phyloP scores from a whole-genome alignment of 2,797 vertebrate species.

The Anabacerthia variegaticeps region DNA sequence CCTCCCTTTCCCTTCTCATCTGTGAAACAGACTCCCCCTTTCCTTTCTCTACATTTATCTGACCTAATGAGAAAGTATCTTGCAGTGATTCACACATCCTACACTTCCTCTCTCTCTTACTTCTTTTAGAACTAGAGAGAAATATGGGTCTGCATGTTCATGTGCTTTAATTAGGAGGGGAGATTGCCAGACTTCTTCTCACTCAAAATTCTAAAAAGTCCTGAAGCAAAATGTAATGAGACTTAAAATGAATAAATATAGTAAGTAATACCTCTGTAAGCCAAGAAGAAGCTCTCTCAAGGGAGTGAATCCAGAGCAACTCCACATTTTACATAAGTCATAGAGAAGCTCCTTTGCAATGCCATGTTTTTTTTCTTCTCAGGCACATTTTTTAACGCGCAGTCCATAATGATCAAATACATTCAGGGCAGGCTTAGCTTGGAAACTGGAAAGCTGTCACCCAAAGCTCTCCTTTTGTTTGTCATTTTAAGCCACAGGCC shows the following conservation, averaged over 20 bases:
- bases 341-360: slow-evolving; percentile 20
- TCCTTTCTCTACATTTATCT: neutral
- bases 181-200: neutral
- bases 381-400: slow-evolving; percentile 53
- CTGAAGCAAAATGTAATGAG: neutral
- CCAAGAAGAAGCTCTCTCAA: slow-evolving; percentile 16
- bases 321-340: slow-evolving; percentile 40
- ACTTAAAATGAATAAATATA: slow-evolving; percentile 35
- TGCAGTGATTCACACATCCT: neutral
- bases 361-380: neutral
- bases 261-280: neutral
- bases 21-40: neutral
- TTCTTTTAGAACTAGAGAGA: neutral
- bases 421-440: slow-evolving; percentile 62
- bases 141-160: neutral
- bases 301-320: slow-evolving; percentile 44
- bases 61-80: neutral
- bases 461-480: slow-evolving; percentile 54
- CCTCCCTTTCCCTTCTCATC: too few relatives aligned
- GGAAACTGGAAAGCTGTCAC: slow-evolving; percentile 39
- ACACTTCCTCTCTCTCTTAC: neutral
- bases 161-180: neutral
- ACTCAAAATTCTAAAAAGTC: neutral
- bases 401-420: slow-evolving; percentile 58
- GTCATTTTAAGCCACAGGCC: slow-evolving; percentile 32